These are phyloP conservation scores for Cygnus atratus DNA, from an alignment of 2,113 vertebrate genomes.

Conservation along the genomic window DNA sequence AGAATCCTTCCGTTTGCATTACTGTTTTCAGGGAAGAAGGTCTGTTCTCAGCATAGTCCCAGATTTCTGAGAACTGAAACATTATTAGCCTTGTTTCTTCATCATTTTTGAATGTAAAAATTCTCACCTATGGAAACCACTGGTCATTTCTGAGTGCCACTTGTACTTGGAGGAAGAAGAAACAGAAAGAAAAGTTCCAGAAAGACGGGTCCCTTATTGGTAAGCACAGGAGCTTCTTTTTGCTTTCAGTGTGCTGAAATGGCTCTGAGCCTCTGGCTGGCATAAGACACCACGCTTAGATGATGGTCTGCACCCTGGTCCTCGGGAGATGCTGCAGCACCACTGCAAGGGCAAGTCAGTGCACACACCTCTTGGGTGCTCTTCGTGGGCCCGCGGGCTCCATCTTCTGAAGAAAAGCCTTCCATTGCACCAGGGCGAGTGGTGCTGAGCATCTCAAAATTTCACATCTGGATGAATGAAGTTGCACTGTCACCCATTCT, in stretches of 20 bases:
- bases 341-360: not conserved
- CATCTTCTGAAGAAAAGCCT: not conserved
- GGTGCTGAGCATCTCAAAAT: not conserved
- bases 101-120: not conserved
- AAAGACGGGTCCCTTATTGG: not conserved
- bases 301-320: not conserved
- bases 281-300: not conserved
- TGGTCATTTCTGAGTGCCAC: not conserved
- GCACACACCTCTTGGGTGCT: not conserved
- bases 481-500: not conserved
- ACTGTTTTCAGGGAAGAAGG: not conserved
- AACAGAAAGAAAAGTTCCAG: not conserved
- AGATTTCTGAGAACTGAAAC: not conserved
- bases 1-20: not conserved
- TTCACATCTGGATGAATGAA: not conserved
- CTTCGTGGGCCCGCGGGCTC: not conserved
- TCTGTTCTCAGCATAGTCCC: not conserved
- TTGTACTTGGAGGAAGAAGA: not conserved
- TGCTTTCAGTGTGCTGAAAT: not conserved
- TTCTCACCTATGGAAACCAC: not conserved
- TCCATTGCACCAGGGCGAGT: not conserved
- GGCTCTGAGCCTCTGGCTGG: not conserved
- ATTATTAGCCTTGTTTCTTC: accelerated
- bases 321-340: not conserved
- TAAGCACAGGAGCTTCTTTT: not conserved